These are phyloP conservation scores for Erannis defoliaria DNA, from an alignment of 2,888 invertebrate species.

Conservation along the genomic window DNA sequence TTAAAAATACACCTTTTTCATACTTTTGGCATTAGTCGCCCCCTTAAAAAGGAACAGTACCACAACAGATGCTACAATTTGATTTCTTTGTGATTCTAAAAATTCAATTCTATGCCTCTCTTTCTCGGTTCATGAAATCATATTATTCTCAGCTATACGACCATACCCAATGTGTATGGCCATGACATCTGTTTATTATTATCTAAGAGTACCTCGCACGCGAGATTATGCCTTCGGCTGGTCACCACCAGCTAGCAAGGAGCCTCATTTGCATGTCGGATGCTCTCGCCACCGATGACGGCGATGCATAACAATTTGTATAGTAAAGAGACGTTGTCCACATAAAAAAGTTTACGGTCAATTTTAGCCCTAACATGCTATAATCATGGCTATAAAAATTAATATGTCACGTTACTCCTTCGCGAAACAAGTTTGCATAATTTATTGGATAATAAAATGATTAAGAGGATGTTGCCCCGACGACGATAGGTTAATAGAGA, in stretches of 20 bases:
- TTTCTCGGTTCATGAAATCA: background rate
- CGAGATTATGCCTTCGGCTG: conserved; percentile 18
- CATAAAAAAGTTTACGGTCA: conserved; percentile 49
- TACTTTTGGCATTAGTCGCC: too few species aligned
- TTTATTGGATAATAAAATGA: conserved; percentile 41
- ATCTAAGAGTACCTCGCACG: conserved; percentile 16
- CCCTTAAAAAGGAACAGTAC: too few species aligned
- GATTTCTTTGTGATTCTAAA: background rate
- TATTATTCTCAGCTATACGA: conserved; percentile 13
- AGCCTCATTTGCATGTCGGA: conserved; percentile 56
- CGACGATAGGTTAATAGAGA: conserved; percentile 11
- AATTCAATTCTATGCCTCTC: too few species aligned
- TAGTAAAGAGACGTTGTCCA: conserved; percentile 53
- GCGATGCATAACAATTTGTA: conserved; percentile 52
- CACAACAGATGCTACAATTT: background rate
- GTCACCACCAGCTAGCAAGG: conserved; percentile 45
- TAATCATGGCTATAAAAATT: conserved; percentile 37
- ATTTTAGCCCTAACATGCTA: conserved; percentile 34
- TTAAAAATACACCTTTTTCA: too few species aligned
- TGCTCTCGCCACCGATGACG: conserved; percentile 44
- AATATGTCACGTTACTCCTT: conserved; percentile 32
- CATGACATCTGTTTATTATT: conserved; percentile 25
- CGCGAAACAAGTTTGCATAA: conserved; percentile 42
- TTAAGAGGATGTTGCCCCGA: conserved; percentile 28
- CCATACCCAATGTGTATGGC: background rate